Conservation (phyloP, 2,113 vertebrate species). For the Lagenorhynchus albirostris region DNA sequence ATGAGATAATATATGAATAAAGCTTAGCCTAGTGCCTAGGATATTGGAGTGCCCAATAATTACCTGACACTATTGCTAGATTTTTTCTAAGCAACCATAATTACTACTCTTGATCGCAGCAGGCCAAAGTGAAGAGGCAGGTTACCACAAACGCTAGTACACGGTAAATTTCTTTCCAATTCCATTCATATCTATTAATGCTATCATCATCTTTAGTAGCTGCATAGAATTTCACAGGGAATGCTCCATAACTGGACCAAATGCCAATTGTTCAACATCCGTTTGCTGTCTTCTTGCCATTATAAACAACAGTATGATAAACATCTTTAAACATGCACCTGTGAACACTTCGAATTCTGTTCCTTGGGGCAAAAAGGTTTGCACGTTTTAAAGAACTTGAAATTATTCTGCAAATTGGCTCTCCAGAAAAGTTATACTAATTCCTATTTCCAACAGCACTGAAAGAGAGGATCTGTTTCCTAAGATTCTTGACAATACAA, state of each 20-base stretch:
- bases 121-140: neutral
- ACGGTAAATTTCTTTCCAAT: neutral
- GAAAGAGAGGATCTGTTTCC: neutral
- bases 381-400: constrained; percentile 19
- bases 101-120: neutral
- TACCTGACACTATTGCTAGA: neutral
- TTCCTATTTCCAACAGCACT: neutral
- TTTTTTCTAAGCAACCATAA: neutral
- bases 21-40: neutral
- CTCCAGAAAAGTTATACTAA: neutral
- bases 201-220: neutral
- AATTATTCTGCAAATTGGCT: constrained; percentile 9
- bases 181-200: neutral
- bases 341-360: neutral
- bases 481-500: constrained; percentile 16
- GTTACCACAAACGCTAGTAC: neutral
- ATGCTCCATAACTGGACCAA: neutral
- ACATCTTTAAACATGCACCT: neutral
- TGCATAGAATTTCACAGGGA: neutral
- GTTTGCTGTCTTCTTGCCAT: neutral
- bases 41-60: neutral
- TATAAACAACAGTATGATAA: neutral
- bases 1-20: neutral
- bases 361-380: neutral
- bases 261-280: neutral